Percentiles rank a stretch among this genome's conserved stretches.
Conservation (phyloP, 1,140 invertebrate species). For the Oncopeltus fasciatus region DNA sequence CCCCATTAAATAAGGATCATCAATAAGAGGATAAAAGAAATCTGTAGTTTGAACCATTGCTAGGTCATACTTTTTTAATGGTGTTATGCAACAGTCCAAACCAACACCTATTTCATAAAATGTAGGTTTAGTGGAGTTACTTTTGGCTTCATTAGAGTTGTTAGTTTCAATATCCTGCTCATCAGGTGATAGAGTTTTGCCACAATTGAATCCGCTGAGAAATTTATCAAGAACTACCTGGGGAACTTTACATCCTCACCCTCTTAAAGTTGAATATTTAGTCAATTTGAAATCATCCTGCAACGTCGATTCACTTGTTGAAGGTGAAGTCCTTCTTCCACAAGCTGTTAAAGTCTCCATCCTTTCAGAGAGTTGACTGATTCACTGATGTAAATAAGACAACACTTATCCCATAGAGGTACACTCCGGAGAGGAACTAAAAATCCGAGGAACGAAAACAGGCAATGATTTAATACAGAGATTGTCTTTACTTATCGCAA, state of each 20-base stretch:
- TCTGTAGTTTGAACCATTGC: conserved; percentile 95
- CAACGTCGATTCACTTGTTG: not conserved
- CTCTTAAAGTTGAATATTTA: conserved; percentile 92
- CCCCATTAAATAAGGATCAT: conserved; percentile 98
- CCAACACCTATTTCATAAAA: conserved; percentile 72
- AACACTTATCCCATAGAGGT: no score
- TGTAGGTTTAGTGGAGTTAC: not conserved
- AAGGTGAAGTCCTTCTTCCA: no score
- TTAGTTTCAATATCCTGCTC: conserved; percentile 69
- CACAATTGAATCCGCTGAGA: conserved; percentile 84
- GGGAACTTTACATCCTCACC: conserved; percentile 98
- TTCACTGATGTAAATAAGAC: no score
- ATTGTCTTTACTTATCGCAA: no score
- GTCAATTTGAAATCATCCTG: conserved; percentile 79
- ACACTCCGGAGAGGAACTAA: no score
- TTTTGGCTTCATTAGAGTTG: conserved; percentile 70
- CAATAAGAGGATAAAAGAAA: conserved; percentile 95
- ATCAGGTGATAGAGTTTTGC: no score
- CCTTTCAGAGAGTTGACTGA: no score
- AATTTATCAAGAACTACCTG: conserved; percentile 90
- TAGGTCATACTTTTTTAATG: conserved; percentile 79
- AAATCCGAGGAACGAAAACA: no score
- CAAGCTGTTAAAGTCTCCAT: no score
- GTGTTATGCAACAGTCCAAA: conserved; percentile 78
- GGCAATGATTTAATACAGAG: no score